phyloP scores from a whole-genome alignment of 2,888 invertebrate species.

The Conomelus anceps region DNA sequence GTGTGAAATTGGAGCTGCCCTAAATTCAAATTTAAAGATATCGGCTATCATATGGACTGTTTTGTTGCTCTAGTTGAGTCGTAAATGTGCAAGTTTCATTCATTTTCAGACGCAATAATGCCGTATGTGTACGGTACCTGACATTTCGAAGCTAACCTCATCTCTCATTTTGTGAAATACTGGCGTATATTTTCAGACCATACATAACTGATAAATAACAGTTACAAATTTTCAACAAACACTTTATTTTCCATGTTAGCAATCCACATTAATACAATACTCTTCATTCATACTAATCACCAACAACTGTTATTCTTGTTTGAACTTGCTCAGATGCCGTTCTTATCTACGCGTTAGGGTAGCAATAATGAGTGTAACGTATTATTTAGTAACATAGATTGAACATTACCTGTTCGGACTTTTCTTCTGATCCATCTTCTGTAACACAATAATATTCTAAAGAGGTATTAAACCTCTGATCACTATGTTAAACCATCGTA shows the following conservation, averaged over 20 bases:
- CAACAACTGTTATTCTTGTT: not conserved
- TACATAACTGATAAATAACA: too few relatives aligned
- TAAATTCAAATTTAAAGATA: not conserved
- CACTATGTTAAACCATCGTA: not conserved
- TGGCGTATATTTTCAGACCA: not conserved
- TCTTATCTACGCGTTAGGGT: not conserved
- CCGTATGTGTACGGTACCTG: not conserved
- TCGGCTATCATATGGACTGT: not conserved
- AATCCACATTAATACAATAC: too few relatives aligned
- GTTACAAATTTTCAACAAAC: too few relatives aligned
- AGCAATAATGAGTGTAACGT: not conserved
- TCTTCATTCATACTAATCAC: too few relatives aligned
- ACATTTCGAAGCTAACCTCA: not conserved
- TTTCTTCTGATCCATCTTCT: conserved; percentile 9
- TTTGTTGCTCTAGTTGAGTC: not conserved
- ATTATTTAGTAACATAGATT: not conserved
- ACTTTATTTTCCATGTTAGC: too few relatives aligned
- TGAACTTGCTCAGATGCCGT: not conserved
- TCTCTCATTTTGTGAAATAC: not conserved
- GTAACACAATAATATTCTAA: not conserved
- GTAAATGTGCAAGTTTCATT: not conserved
- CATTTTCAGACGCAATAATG: not conserved
- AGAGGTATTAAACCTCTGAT: not conserved
- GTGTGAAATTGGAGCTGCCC: not conserved
- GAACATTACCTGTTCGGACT: conserved; percentile 8